phyloP scores from a whole-genome alignment of 2,797 vertebrate genomes.

The Hyperoplus immaculatus region DNA sequence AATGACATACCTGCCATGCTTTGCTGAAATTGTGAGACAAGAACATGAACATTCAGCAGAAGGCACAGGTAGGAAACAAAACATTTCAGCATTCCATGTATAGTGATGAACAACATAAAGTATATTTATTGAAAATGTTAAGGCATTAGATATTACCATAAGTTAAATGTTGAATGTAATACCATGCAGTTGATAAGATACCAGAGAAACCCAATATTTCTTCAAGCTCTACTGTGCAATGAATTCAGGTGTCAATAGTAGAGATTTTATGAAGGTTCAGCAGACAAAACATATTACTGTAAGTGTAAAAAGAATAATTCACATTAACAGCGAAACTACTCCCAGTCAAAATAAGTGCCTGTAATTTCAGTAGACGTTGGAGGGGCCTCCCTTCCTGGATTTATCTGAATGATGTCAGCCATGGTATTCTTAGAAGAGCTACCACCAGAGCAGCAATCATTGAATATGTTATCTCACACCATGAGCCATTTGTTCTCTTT shows the following conservation, averaged over 20 bases:
- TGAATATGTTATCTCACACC: constrained; percentile 50
- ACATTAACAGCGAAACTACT: constrained; percentile 39
- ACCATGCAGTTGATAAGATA: constrained; percentile 4
- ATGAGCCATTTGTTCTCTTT: constrained; percentile 60
- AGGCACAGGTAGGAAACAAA: constrained; percentile 38
- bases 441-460: constrained; percentile 60
- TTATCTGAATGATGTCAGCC: constrained; percentile 67
- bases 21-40: constrained; percentile 24
- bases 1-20: constrained; percentile 41
- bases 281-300: neutral
- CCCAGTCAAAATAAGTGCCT: constrained; percentile 73
- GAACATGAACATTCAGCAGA: constrained; percentile 20
- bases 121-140: constrained; percentile 77
- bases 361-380: constrained; percentile 54
- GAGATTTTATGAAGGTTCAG: constrained; percentile 15
- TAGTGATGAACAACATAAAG: constrained; percentile 59
- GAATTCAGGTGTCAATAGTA: constrained; percentile 49
- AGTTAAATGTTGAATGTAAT: constrained; percentile 61
- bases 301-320: constrained; percentile 12
- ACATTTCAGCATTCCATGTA: constrained; percentile 74
- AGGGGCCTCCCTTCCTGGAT: constrained; percentile 55
- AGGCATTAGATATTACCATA: constrained; percentile 59
- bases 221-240: constrained; percentile 16
- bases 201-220: constrained; percentile 65
- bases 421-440: constrained; percentile 65